phyloP scores from a whole-genome alignment of 2,888 invertebrate species.

The Odontothrips loti region DNA sequence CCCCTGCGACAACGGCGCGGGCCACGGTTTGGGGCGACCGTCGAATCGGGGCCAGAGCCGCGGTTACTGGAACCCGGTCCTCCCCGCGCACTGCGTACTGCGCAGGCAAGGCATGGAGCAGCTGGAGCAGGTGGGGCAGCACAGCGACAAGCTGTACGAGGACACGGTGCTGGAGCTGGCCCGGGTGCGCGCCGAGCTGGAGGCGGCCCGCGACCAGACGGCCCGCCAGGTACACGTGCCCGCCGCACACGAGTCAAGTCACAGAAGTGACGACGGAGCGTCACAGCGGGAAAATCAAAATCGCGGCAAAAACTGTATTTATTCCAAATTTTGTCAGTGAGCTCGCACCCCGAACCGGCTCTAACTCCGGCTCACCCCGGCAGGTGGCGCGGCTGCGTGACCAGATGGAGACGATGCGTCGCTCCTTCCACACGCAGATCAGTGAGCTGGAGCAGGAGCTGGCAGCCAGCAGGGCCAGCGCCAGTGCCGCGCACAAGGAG shows the following conservation, averaged over 20 bases:
- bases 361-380: no score
- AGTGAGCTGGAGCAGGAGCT: constrained; percentile 13
- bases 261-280: no score
- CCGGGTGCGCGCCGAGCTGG: not conserved
- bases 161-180: constrained; percentile 17
- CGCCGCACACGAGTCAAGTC: no score
- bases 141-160: constrained; percentile 13
- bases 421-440: constrained; percentile 12
- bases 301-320: no score
- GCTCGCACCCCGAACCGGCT: no score
- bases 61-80: no score
- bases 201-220: not conserved
- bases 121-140: not conserved
- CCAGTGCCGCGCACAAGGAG: not conserved
- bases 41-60: no score
- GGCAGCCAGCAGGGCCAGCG: not conserved
- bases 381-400: constrained; percentile 2
- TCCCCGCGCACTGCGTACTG: not conserved
- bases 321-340: no score
- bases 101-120: constrained; percentile 6
- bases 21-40: no score
- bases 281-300: no score
- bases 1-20: no score
- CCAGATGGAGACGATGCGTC: not conserved
- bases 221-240: not conserved